A percentile compares a stretch with the other conserved stretches of the same genome.
Evolutionary conservation across 2,797 vertebrate genomes (phyloP).

Genomic region (Apodemus agrarius): DNA sequence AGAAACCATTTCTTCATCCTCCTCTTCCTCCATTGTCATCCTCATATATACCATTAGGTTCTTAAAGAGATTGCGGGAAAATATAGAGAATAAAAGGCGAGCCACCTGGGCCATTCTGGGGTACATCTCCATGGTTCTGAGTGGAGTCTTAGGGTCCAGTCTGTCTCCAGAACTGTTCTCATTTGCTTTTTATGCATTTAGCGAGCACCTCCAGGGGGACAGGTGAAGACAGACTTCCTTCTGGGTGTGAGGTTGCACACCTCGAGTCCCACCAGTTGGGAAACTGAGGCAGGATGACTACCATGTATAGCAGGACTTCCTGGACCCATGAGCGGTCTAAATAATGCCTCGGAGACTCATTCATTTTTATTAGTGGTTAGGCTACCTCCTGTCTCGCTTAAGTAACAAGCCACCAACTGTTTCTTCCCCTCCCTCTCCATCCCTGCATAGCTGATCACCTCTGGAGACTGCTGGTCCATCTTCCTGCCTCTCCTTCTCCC

Average conservation of each 20-base stretch:
- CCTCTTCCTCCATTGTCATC: background rate
- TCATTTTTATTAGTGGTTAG: background rate
- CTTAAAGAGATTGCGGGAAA: background rate
- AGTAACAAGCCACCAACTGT: background rate
- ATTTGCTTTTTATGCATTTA: background rate
- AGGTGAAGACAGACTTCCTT: background rate
- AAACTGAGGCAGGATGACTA: background rate
- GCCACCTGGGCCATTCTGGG: background rate
- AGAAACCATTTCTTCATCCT: background rate
- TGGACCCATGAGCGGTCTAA: background rate
- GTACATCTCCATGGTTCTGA: background rate
- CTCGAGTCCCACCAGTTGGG: background rate
- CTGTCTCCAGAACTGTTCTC: background rate
- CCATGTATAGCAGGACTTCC: background rate
- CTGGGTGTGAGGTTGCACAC: background rate
- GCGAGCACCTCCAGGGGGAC: background rate
- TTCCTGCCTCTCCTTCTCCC: background rate
- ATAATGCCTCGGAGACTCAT: background rate
- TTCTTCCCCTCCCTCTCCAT: background rate
- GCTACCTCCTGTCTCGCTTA: background rate
- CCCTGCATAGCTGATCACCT: background rate
- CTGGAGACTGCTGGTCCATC: background rate
- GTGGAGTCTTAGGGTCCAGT: background rate
- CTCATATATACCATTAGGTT: background rate
- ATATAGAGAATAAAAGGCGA: background rate